Conservation (phyloP, 2,113 vertebrate species). For the Tachysurus fulvidraco region DNA sequence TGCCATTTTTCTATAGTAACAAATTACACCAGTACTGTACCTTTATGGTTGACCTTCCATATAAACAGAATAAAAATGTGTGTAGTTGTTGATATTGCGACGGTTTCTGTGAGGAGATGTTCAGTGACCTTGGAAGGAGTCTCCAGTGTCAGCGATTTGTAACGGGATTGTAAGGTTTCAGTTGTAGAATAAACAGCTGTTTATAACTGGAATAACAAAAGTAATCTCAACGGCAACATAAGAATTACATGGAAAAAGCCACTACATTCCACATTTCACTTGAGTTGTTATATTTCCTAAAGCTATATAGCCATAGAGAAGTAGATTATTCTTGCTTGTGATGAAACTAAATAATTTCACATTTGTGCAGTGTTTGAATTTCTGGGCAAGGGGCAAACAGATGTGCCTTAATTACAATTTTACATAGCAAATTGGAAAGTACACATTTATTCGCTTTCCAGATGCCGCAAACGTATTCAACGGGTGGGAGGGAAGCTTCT, state of each 20-base stretch:
- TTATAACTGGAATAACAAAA: neutral
- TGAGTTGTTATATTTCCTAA: neutral
- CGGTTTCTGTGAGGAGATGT: neutral
- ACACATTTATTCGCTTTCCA: slow-evolving; percentile 64
- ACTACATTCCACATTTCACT: neutral
- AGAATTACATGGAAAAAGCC: neutral
- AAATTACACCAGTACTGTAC: too few relatives aligned
- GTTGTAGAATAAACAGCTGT: neutral
- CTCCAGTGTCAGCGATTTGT: neutral
- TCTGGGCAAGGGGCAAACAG: slow-evolving; percentile 65
- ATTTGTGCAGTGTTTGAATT: slow-evolving; percentile 57
- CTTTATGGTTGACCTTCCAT: neutral
- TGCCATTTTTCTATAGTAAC: too few relatives aligned
- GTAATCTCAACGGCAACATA: neutral
- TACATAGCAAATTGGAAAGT: slow-evolving; percentile 63
- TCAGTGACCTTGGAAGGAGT: neutral
- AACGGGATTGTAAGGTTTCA: neutral
- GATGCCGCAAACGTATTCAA: slow-evolving; percentile 63
- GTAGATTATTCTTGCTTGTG: slow-evolving; percentile 51
- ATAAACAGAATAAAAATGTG: neutral
- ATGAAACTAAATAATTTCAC: slow-evolving; percentile 63
- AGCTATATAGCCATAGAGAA: neutral
- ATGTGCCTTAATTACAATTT: slow-evolving; percentile 66
- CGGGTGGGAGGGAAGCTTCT: slow-evolving; percentile 54
- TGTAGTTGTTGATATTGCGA: neutral